Percentiles rank a stretch among this genome's conserved stretches.
Evolutionary conservation across 2,113 vertebrate species (phyloP).

Genomic region (Dasyornis broadbenti): DNA sequence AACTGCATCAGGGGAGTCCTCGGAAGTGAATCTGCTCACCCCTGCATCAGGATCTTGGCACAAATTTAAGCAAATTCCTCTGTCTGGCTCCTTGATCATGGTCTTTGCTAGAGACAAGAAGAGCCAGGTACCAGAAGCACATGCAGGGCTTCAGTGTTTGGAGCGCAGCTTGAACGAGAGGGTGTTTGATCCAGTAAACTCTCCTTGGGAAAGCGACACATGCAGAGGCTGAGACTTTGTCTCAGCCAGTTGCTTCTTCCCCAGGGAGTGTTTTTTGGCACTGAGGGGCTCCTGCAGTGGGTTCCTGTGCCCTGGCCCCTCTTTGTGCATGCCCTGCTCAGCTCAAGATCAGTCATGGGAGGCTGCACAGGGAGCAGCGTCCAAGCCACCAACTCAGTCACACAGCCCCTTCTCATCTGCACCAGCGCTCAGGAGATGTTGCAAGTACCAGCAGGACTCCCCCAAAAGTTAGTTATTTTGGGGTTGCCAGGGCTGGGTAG

Average conservation of each 20-base stretch:
- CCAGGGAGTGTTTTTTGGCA: neutral
- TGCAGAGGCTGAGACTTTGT: neutral
- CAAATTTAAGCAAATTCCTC: neutral
- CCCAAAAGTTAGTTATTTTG: rapidly evolving
- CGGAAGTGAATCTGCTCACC: neutral
- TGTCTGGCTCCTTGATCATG: neutral
- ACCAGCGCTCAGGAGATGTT: neutral
- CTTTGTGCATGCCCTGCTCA: neutral
- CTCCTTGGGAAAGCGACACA: neutral
- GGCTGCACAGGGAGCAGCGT: neutral
- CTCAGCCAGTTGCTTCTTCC: neutral
- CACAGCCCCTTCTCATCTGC: neutral
- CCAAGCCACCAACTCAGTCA: neutral
- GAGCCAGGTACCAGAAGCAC: neutral
- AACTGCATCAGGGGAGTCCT: neutral
- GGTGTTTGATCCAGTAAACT: neutral
- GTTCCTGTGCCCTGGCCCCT: neutral
- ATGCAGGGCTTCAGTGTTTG: neutral
- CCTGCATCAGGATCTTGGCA: neutral
- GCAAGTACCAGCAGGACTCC: neutral
- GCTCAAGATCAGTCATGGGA: rapidly evolving
- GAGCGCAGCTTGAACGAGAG: rapidly evolving
- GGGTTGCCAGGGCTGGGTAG: neutral
- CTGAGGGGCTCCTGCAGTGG: neutral
- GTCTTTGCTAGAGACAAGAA: neutral